These are phyloP conservation scores for Leptopilina drosophilae DNA, from an alignment of 2,888 invertebrate genomes.

Conservation along the genomic window DNA sequence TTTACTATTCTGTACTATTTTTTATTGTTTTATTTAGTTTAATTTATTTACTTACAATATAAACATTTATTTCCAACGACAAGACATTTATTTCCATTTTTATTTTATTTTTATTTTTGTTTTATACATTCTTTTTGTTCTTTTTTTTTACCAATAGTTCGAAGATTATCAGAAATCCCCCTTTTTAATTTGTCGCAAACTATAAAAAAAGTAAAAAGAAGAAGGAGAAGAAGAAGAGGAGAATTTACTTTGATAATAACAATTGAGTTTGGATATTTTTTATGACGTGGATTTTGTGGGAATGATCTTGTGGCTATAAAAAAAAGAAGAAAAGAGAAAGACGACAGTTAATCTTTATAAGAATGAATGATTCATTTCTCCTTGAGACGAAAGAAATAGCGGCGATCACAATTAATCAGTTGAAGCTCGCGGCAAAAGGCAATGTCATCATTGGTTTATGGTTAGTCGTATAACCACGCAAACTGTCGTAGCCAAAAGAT, in stretches of 20 bases:
- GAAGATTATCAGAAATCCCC: too few relatives aligned
- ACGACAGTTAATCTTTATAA: slow-evolving; percentile 1
- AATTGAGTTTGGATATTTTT: neutral
- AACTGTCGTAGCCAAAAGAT: slow-evolving; percentile 3
- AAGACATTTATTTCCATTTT: too few relatives aligned
- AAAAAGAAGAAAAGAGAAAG: neutral
- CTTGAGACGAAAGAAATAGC: neutral
- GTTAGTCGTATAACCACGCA: slow-evolving; percentile 20
- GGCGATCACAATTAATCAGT: slow-evolving; percentile 32
- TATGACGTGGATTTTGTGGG: neutral
- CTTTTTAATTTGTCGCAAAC: neutral
- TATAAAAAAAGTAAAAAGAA: neutral
- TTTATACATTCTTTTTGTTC: too few relatives aligned
- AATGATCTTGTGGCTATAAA: slow-evolving; percentile 2
- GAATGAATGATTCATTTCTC: neutral
- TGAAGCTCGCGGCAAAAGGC: slow-evolving; percentile 18
- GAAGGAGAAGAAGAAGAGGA: neutral
- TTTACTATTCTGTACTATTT: too few relatives aligned
- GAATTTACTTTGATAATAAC: slow-evolving; percentile 4
- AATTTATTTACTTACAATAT: too few relatives aligned
- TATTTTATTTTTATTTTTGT: too few relatives aligned
- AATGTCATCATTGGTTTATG: slow-evolving; percentile 27
- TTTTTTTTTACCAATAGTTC: too few relatives aligned
- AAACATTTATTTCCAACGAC: too few relatives aligned
- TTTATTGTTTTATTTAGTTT: too few relatives aligned